Conservation (phyloP, 2,888 invertebrate genomes). For the Ormia ochracea region DNA sequence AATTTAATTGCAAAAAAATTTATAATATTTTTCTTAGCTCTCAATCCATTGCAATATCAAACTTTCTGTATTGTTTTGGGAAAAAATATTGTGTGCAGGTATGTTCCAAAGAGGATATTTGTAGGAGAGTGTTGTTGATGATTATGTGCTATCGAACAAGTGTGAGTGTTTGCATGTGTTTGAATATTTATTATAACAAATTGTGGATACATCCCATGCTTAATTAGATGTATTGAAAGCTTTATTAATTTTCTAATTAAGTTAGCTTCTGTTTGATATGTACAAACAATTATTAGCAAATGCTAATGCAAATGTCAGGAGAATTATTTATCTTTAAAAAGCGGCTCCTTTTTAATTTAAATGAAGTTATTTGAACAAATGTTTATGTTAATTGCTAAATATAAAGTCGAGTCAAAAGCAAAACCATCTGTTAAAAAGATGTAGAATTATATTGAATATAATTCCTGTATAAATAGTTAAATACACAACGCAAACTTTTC, state of each 20-base stretch:
- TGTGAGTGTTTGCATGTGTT: background rate
- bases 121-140: no score
- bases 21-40: no score
- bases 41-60: no score
- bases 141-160: constrained; percentile 20
- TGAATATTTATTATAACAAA: constrained; percentile 51
- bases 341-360: constrained; percentile 47
- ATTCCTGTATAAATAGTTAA: no score
- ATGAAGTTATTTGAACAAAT: constrained; percentile 54
- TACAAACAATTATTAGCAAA: constrained; percentile 43
- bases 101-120: no score
- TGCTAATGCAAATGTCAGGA: constrained; percentile 54
- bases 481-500: no score
- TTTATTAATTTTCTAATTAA: constrained; percentile 69
- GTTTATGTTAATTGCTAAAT: constrained; percentile 29
- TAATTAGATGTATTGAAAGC: constrained; percentile 70
- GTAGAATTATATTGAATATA: no score
- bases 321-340: constrained; percentile 28
- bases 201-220: constrained; percentile 65
- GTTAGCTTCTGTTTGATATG: constrained; percentile 64
- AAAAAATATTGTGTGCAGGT: no score
- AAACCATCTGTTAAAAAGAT: background rate
- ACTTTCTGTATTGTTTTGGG: no score
- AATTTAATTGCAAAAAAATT: no score
- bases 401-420: background rate